phyloP scores from a whole-genome alignment of 64 coral and sea anemone species.

The Platygyra sinensis region DNA sequence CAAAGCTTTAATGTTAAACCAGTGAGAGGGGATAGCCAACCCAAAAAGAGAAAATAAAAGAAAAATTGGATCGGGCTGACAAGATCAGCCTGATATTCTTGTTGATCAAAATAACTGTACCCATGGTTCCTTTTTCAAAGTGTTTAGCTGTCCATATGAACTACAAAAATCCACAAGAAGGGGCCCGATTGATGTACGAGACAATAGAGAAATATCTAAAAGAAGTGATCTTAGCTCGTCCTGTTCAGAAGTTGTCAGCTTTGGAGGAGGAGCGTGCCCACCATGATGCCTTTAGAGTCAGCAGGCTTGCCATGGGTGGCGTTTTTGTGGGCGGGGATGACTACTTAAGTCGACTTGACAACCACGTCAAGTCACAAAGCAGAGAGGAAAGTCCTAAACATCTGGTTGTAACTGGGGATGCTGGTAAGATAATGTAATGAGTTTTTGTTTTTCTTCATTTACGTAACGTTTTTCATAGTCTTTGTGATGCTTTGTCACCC shows the following conservation, averaged over 20 bases:
- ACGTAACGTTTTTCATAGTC: background rate
- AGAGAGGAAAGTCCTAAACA: conserved; percentile 7
- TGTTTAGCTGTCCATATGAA: conserved; percentile 85
- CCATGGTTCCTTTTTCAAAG: conserved; percentile 2
- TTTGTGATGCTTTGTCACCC: background rate
- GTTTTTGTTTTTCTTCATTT: background rate
- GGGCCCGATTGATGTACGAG: conserved; percentile 79
- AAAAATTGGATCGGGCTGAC: background rate
- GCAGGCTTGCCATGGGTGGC: conserved; percentile 82
- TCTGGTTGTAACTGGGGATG: conserved; percentile 62
- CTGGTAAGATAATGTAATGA: conserved; percentile 44
- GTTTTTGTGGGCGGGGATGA: conserved; percentile 73
- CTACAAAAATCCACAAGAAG: conserved; percentile 80
- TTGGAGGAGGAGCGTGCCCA: conserved; percentile 62
- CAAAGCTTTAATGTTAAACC: too few relatives aligned
- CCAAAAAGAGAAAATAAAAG: background rate
- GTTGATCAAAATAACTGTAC: background rate
- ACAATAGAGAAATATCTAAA: conserved; percentile 79
- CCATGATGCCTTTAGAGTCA: conserved; percentile 76
- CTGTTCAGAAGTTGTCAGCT: conserved; percentile 41
- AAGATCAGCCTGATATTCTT: background rate
- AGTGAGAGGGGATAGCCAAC: background rate
- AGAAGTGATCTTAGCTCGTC: conserved; percentile 52
- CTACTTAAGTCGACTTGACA: conserved; percentile 68
- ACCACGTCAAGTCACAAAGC: background rate